Evolutionary conservation across 2,888 invertebrate genomes (phyloP), one percentile per base, ranked within the genome.

Genomic region (Drosophila histrio): DNA sequence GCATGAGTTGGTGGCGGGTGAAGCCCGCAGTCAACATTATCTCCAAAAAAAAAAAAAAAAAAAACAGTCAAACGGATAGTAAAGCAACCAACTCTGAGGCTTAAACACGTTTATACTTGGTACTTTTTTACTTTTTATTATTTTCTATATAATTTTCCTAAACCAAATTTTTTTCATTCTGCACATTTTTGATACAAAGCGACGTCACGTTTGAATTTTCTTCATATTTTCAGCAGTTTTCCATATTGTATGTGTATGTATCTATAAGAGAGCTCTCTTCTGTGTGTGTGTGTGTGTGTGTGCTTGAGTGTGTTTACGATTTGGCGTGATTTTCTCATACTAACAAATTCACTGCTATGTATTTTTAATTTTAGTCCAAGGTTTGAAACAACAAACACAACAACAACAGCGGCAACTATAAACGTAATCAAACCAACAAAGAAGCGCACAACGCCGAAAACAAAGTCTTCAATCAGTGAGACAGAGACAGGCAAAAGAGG

Each of bases 351-450:
- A 66, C 63, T 79, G 71, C 74, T 82, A 52, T 87, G 59, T 82
- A 82, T 82, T 85, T 82, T 89, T 89, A 83, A 90, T 90, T 90
- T 90, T 90, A 90, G 89, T 90, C 89, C 90, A 90, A 90, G 89
- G 89, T 90, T 90, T 90, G 72, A 90, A 86, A 79, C 88, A 81
- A 80, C 74, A 72, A 57, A 52, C 66, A 53, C 21, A 56, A 30
- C 21, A 63, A 19, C 9, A 41, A 24, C 28, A 13, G n/a, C 59
- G 59, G 50, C 62, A 63, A 75, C 64, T 77, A 73, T 46, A 77
- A 73, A 77, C 73, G 75, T 78, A 76, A 76, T 78, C 78, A 50
- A 73, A 77, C 41, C 75, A 77, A 73, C 74, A 78, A 73, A 67
- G 64, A 72, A 71, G 71, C 59, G 62, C 62, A 65, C 67, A 24